Evolutionary conservation across 2,888 invertebrate species (phyloP), one percentile per base, ranked within the genome.

Genomic region (Phasia obesa): DNA sequence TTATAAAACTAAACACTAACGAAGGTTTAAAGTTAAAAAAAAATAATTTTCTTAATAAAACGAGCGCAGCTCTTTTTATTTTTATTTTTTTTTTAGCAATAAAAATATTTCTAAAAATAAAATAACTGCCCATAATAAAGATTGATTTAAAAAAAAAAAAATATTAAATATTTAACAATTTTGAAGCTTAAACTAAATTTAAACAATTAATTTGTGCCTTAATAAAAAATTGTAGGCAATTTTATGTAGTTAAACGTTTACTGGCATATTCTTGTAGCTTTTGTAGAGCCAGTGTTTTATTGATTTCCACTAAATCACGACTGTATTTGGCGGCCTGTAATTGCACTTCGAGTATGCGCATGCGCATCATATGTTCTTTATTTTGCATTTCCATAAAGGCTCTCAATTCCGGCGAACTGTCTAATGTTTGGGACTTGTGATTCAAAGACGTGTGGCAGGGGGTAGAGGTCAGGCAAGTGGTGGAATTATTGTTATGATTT

Each of bases 231-330:
- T 23, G n/a, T 21, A 59, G 64, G 25, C 25, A 74, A n/a, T 57
- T 67, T 88, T 88, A 88, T 87, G 88, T 90, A 87, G 88, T 82
- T 89, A 91, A 76, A 15, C 91, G 88, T 82, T 90, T 90, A 86
- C 87, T 90, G 75, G 91, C 91, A 74, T 90, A 84, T 74, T 91
- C 91, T 85, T 93, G 93, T 25, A 94, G 89, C 87, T 92, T 93
- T 87, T 93, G 93, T 85, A 93, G 92, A 2, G 93, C 93, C 85
- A 93, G 92, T 60, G 93, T 93, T 89, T 93, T 94, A 86, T 94
- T 93, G 35, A 94, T 90, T 88, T 94, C 94, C 4, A 93, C 93
- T 49, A 93, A 93, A 88, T 94, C 93, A 85, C 94, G 90, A 85
- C 88, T 88, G 75, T 90, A 89, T 87, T 91, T 91, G 85, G 92